Evolutionary conservation across 2,113 vertebrate species (phyloP).

Genomic region (Ranitomeya variabilis): DNA sequence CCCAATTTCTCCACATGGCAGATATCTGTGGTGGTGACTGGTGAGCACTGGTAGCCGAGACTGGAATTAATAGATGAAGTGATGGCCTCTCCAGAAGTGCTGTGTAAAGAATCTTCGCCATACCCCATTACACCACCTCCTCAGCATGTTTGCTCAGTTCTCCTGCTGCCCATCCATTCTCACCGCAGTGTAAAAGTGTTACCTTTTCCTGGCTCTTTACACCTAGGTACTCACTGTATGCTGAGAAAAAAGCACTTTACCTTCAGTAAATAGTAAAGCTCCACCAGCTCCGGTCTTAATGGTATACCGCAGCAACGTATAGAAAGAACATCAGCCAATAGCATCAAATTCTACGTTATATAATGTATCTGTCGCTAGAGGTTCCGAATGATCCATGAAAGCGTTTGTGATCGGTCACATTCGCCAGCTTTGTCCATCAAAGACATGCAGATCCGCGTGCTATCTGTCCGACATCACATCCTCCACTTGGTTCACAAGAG

Average conservation of each 20-base stretch:
- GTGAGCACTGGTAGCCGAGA: background rate
- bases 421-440: background rate
- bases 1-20: background rate
- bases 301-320: background rate
- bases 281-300: background rate
- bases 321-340: background rate
- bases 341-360: background rate
- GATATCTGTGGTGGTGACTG: background rate
- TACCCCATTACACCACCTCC: slow-evolving; percentile 7
- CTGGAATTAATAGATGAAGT: slow-evolving; percentile 17
- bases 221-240: slow-evolving; percentile 24
- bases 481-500: background rate
- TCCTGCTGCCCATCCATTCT: background rate
- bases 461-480: background rate
- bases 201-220: slow-evolving; percentile 3
- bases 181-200: background rate
- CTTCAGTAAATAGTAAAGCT: background rate
- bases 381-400: background rate
- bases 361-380: background rate
- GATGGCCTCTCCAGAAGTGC: background rate
- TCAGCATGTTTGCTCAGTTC: background rate
- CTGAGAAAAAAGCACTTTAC: slow-evolving; percentile 6
- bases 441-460: background rate
- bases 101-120: background rate
- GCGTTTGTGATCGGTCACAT: background rate